Evolutionary conservation across 2,797 vertebrate species (phyloP), one percentile per base, ranked within the genome.

Genomic region (Rhinella marina): DNA sequence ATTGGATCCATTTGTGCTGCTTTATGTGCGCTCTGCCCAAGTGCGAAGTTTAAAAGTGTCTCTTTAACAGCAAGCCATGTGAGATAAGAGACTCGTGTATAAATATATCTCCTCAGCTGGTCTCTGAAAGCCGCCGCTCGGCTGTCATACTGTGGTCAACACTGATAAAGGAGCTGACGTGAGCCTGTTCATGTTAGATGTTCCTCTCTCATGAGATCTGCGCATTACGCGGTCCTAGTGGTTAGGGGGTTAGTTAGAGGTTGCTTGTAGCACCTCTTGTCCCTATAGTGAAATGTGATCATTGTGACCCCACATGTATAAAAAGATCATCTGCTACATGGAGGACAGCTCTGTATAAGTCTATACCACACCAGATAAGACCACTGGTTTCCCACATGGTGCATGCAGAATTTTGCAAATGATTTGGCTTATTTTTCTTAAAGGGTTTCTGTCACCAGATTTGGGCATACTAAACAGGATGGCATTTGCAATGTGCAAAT

Each of bases 101-200:
- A 84, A 84, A 75, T 84, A 84, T 84, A 84, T 84, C 82, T 75
- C 23, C 2, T 73, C 23, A 41, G 27, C 68, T 61, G 82, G 48
- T 48, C 66, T 83, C 64, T 19, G 52, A 83, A 19, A 23, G 52
- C 66, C 11, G 29, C 11, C 54, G 66, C 50, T 10, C 48, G 11
- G 27, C 64, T 84, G 64, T 57, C 81, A 59, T 61, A 48, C 70
- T 84, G 70, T 84, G 68, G 68, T 75, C 82, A 25, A 32, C 9
- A 25, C 82, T 73, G 82, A 75, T 84, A 84, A 84, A 14, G 23
- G 14, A 21, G 61, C 82, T 75, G 82, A 84, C 70, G 12, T 59
- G 68, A 72, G 41, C 17, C 54, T 16, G 25, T 48, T 75, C 82
- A 48, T 16, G 29, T 59, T 84, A 75, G 57, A 61, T 48, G 13